phyloP scores from a whole-genome alignment of 2,888 invertebrate genomes.

The Troides oblongomaculatus region DNA sequence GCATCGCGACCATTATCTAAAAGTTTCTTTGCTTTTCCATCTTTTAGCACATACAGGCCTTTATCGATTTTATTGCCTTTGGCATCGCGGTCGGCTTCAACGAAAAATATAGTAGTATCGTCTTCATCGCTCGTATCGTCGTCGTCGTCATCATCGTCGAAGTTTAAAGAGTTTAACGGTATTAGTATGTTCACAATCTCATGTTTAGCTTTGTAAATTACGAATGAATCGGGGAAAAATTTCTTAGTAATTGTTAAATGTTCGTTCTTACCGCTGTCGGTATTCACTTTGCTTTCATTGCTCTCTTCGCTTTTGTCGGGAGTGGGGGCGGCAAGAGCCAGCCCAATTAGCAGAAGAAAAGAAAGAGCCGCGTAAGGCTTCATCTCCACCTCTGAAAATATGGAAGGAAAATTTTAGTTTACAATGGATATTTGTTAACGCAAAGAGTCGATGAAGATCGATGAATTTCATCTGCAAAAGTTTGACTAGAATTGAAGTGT shows the following conservation, averaged over 20 bases:
- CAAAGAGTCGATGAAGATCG: no score
- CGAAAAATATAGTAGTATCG: slow-evolving; percentile 40
- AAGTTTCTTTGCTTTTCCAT: slow-evolving; percentile 41
- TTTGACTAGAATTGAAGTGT: no score
- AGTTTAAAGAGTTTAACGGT: slow-evolving; percentile 45
- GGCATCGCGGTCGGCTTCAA: slow-evolving; percentile 41
- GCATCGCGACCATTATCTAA: slow-evolving; percentile 48
- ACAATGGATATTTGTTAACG: no score
- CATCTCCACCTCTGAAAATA: slow-evolving; percentile 22
- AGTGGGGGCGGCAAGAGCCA: slow-evolving; percentile 40
- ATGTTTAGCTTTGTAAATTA: slow-evolving; percentile 41
- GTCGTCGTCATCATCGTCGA: slow-evolving; percentile 37
- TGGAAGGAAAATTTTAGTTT: no score
- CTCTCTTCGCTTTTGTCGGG: slow-evolving; percentile 28
- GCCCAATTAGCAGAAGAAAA: slow-evolving; percentile 38
- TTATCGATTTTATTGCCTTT: slow-evolving; percentile 39
- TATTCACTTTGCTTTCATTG: slow-evolving; percentile 19
- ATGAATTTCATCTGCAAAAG: no score
- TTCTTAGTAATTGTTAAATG: slow-evolving; percentile 36
- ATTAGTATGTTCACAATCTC: slow-evolving; percentile 46
- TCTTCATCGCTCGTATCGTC: slow-evolving; percentile 31
- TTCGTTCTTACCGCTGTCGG: slow-evolving; percentile 33
- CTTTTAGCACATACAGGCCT: slow-evolving; percentile 45
- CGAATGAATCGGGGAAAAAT: slow-evolving; percentile 40
- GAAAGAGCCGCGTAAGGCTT: slow-evolving; percentile 30